Percentiles rank a stretch among this genome's conserved stretches.
Conservation (phyloP, 2,797 vertebrate species). For the Macrochelys suwanniensis region DNA sequence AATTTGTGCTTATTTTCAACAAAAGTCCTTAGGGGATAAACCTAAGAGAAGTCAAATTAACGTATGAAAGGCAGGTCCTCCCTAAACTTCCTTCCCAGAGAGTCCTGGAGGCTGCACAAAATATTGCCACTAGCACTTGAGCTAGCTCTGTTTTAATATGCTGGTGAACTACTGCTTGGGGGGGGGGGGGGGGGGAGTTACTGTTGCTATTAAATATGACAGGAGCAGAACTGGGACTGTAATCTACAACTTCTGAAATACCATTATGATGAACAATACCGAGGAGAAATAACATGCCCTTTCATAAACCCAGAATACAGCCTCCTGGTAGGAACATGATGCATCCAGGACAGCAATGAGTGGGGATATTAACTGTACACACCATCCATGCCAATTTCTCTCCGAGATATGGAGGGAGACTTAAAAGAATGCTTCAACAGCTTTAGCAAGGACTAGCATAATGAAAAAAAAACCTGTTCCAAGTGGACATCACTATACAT, state of each 20-base stretch:
- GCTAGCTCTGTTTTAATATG: neutral
- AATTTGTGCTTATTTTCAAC: neutral
- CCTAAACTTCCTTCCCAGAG: neutral
- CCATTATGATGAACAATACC: neutral
- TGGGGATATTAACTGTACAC: neutral
- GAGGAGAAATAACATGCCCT: neutral
- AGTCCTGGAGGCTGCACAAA: neutral
- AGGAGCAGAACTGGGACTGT: neutral
- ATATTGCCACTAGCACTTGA: neutral
- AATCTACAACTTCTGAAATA: neutral
- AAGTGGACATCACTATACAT: neutral
- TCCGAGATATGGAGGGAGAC: neutral
- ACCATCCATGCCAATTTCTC: neutral
- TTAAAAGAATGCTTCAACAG: neutral
- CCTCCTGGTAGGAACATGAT: neutral
- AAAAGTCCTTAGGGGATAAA: neutral
- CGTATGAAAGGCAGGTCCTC: neutral
- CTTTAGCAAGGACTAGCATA: neutral
- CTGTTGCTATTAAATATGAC: neutral
- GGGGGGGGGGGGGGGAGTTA: neutral
- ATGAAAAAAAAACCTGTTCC: neutral
- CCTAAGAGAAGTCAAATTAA: neutral
- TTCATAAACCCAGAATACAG: neutral
- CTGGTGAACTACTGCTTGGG: neutral
- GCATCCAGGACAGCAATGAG: fast-evolving